A percentile compares a stretch with the other conserved stretches of the same genome.
Conservation (phyloP, 2,888 invertebrate genomes). For the Colletes collaris region DNA sequence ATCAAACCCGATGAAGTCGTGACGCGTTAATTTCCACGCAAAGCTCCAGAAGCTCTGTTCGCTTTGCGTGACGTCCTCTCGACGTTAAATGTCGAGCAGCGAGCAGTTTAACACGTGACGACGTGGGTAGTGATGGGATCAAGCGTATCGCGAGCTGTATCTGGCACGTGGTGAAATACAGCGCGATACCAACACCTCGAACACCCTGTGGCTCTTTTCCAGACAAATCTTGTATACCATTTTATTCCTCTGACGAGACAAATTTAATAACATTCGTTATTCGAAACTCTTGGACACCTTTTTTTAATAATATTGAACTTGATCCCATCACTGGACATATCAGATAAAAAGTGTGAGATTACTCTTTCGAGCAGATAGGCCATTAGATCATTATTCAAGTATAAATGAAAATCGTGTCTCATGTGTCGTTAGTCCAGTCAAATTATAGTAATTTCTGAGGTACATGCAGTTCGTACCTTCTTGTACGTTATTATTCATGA, state of each 20-base stretch:
- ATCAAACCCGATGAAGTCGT: slow-evolving; percentile 75
- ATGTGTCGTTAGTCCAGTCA: neutral
- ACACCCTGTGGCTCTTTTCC: neutral
- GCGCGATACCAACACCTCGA: neutral
- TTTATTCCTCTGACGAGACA: too few relatives aligned
- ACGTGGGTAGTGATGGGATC: slow-evolving; percentile 54
- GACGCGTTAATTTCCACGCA: slow-evolving; percentile 77
- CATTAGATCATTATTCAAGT: neutral
- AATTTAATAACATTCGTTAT: too few relatives aligned
- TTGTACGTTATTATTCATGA: too few relatives aligned
- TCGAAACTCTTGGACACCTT: too few relatives aligned
- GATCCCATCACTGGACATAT: slow-evolving; percentile 8
- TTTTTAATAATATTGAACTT: neutral
- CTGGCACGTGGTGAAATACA: neutral
- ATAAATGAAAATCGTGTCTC: neutral
- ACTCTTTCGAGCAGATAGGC: neutral
- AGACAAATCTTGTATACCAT: too few relatives aligned
- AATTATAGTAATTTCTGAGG: neutral
- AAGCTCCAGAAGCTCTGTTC: slow-evolving; percentile 65
- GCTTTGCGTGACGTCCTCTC: slow-evolving; percentile 75
- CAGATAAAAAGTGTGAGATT: neutral
- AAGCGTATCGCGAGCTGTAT: slow-evolving; percentile 31
- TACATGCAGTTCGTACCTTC: neutral
- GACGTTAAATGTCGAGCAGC: slow-evolving; percentile 68
- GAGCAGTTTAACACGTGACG: slow-evolving; percentile 67